phyloP scores from a whole-genome alignment of 1,140 invertebrate species.

The Nilaparvata lugens region DNA sequence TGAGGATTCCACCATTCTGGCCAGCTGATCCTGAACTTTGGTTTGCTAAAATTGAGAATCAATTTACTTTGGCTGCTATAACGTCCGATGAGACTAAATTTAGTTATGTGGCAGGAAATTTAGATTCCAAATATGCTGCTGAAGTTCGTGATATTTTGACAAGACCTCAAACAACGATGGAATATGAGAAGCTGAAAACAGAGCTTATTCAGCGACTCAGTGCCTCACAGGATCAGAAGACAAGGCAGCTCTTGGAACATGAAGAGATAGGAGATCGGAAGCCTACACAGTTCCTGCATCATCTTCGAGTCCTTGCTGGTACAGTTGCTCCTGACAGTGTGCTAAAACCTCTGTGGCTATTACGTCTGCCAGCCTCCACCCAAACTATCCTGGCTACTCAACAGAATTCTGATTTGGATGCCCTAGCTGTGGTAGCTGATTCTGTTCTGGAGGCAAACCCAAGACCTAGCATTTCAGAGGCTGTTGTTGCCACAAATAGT shows the following conservation, averaged over 20 bases:
- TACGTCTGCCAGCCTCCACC: not conserved
- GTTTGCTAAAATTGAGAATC: constrained; percentile 26
- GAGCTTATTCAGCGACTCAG: constrained; percentile 27
- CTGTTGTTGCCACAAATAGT: too few species aligned
- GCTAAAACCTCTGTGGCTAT: constrained; percentile 20
- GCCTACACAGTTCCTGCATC: constrained; percentile 29
- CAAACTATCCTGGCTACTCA: too few species aligned
- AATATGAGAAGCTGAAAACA: constrained; percentile 26
- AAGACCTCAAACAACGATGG: constrained; percentile 1
- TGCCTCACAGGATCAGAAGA: constrained; percentile 22
- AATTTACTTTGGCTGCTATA: too few species aligned
- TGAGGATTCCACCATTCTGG: constrained; percentile 26
- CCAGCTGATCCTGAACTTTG: constrained; percentile 24
- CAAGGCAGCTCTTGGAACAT: constrained; percentile 16
- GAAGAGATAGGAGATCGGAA: constrained; percentile 30
- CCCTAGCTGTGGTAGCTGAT: too few species aligned
- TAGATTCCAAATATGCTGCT: too few species aligned
- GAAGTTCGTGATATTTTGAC: constrained; percentile 15
- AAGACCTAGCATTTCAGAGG: too few species aligned
- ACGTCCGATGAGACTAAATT: too few species aligned
- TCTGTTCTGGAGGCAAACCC: too few species aligned
- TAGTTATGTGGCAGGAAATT: too few species aligned
- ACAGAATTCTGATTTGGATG: too few species aligned
- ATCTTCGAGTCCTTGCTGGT: constrained; percentile 24
- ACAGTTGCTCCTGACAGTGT: constrained; percentile 25